A percentile compares a stretch with the other conserved stretches of the same genome.
Conservation (phyloP, 2,888 invertebrate species). For the Geotrupes spiniger region DNA sequence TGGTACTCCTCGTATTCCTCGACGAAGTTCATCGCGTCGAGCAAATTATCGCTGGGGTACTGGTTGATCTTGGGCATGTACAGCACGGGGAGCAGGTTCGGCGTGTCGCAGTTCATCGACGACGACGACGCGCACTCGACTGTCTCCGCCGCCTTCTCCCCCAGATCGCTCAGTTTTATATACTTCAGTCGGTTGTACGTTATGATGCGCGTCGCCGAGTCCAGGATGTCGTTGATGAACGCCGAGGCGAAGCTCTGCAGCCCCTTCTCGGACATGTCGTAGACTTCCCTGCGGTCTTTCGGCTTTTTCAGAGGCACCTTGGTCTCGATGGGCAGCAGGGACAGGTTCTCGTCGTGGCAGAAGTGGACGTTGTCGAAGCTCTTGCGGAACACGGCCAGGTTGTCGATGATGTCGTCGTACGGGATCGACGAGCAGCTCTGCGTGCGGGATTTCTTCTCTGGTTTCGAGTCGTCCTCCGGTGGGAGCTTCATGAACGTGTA, state of each 20-base stretch:
- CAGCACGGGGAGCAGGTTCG: conserved; percentile 37
- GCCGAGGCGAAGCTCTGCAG: conserved; percentile 28
- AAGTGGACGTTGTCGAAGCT: conserved; percentile 48
- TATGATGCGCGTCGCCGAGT: conserved; percentile 29
- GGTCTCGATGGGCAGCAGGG: conserved; percentile 21
- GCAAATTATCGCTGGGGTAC: conserved; percentile 41
- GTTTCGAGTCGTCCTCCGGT: conserved; percentile 33
- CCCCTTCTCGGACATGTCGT: conserved; percentile 26
- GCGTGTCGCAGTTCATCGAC: conserved; percentile 38
- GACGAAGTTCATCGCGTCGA: conserved; percentile 45
- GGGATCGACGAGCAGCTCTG: conserved; percentile 49
- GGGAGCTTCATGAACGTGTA: conserved; percentile 45
- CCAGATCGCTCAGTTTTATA: conserved; percentile 19
- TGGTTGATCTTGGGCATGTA: conserved; percentile 41
- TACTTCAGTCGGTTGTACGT: conserved; percentile 28
- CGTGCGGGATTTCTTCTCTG: conserved; percentile 43
- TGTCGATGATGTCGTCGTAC: conserved; percentile 49
- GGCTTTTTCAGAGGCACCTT: conserved; percentile 17
- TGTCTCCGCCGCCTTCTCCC: conserved; percentile 10
- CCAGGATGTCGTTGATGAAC: conserved; percentile 40
- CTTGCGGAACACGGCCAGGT: conserved; percentile 48
- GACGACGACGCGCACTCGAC: conserved; percentile 12
- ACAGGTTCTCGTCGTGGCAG: conserved; percentile 36
- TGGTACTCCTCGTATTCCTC: conserved; percentile 50
- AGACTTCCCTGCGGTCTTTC: conserved; percentile 9